These are phyloP conservation scores for Lathamus discolor DNA, from an alignment of 2,113 vertebrate genomes.

Conservation along the genomic window DNA sequence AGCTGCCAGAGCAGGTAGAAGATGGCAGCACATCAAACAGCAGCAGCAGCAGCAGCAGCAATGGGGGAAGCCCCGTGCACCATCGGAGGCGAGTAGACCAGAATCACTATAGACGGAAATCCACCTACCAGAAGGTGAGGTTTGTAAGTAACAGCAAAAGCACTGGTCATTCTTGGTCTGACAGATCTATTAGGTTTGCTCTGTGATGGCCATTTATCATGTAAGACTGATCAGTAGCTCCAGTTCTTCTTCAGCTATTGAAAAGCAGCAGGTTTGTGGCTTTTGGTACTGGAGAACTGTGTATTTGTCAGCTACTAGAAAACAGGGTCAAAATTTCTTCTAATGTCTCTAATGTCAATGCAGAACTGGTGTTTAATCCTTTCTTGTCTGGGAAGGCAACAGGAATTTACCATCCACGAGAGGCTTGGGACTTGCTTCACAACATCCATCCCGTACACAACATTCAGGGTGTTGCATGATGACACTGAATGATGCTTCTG, in stretches of 20 bases:
- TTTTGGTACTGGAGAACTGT: neutral
- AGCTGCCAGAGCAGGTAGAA: slow-evolving; percentile 67
- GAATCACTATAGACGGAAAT: slow-evolving; percentile 79
- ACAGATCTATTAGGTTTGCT: neutral
- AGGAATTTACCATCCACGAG: neutral
- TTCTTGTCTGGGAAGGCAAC: neutral
- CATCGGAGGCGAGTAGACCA: slow-evolving; percentile 72
- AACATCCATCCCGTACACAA: no score
- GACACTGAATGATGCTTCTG: neutral
- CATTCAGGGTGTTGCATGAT: neutral
- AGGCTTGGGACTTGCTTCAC: neutral
- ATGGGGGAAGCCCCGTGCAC: slow-evolving; percentile 71
- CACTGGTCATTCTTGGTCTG: neutral
- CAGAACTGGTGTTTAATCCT: neutral
- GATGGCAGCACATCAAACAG: slow-evolving; percentile 73
- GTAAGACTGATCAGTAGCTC: neutral
- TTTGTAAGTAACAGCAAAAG: neutral
- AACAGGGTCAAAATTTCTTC: neutral
- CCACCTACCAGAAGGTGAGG: slow-evolving; percentile 83
- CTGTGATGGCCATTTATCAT: neutral
- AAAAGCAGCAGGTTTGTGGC: neutral
- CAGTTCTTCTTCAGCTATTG: neutral
- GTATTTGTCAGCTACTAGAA: neutral
- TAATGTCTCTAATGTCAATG: neutral
- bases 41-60: slow-evolving; percentile 66